phyloP scores from a whole-genome alignment of 2,888 invertebrate species.

The Orgyia antiqua region DNA sequence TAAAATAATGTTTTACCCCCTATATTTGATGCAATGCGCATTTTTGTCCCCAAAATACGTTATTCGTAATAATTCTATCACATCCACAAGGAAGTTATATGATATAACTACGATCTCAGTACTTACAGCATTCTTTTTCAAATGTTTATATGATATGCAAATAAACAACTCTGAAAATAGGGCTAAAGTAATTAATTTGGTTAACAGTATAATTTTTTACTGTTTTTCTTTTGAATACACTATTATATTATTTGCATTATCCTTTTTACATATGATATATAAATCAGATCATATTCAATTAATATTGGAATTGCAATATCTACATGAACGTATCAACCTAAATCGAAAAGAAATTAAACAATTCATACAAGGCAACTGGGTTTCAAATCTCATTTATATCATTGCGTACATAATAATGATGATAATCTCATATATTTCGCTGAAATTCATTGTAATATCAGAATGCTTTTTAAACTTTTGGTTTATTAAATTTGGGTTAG shows the following conservation, averaged over 20 bases:
- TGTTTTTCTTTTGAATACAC: too few relatives aligned
- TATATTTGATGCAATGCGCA: background rate
- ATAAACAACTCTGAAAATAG: too few relatives aligned
- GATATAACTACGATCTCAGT: background rate
- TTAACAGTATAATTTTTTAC: too few relatives aligned
- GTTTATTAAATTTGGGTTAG: background rate
- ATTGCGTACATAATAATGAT: background rate
- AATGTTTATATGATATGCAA: too few relatives aligned
- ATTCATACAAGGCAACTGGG: background rate
- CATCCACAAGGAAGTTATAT: background rate
- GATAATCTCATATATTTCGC: background rate
- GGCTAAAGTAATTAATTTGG: too few relatives aligned
- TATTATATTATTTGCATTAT: background rate
- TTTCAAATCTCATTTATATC: background rate
- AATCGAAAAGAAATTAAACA: background rate
- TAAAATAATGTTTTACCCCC: background rate
- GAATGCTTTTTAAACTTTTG: background rate
- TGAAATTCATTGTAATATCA: background rate
- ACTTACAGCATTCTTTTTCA: too few relatives aligned
- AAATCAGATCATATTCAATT: background rate
- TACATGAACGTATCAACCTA: background rate
- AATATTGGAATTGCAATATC: background rate
- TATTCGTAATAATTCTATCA: background rate
- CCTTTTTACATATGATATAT: background rate
- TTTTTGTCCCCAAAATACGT: background rate